These are phyloP conservation scores for Litoditis marina DNA, from an alignment of 2,888 invertebrate genomes.

Conservation along the genomic window DNA sequence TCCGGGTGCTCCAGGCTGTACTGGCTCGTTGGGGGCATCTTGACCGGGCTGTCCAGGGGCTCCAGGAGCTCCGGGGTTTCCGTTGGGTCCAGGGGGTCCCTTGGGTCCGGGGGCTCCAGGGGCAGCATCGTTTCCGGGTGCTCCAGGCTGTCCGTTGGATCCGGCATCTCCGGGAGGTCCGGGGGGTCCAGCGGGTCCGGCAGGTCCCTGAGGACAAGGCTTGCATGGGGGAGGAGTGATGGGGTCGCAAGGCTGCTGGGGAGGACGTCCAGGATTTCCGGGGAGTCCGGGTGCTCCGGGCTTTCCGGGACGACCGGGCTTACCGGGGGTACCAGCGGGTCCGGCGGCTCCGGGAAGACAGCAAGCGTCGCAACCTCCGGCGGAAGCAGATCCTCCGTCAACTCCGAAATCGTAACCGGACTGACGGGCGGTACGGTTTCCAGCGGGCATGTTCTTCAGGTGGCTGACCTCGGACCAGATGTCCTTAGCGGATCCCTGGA, in stretches of 20 bases:
- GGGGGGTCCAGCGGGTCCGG: conserved; percentile 47
- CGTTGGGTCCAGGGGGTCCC: conserved; percentile 42
- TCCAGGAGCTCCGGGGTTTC: conserved; percentile 13
- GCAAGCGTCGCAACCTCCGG: conserved; percentile 54
- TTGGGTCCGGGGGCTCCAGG: conserved; percentile 50
- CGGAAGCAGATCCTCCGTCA: conserved; percentile 20
- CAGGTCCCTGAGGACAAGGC: conserved; percentile 49
- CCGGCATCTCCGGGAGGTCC: conserved; percentile 43
- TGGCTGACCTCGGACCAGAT: conserved; percentile 49
- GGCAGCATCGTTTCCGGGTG: conserved; percentile 41
- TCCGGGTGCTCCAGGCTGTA: conserved; percentile 3
- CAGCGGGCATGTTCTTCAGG: conserved; percentile 41
- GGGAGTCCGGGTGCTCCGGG: conserved; percentile 47
- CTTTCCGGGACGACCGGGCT: conserved; percentile 42
- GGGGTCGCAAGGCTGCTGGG: conserved; percentile 54
- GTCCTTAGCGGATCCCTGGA: conserved; percentile 41
- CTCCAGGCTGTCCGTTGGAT: conserved; percentile 37
- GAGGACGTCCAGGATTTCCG: conserved; percentile 50
- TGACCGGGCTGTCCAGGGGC: conserved; percentile 14
- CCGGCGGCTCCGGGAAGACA: conserved; percentile 49
- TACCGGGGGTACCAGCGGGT: conserved; percentile 44
- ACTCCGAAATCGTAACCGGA: conserved; percentile 19
- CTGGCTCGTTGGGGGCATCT: neutral
- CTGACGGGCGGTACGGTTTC: conserved; percentile 49
- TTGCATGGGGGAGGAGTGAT: conserved; percentile 53